Conservation (phyloP, 2,888 invertebrate genomes). For the Callosobruchus maculatus region DNA sequence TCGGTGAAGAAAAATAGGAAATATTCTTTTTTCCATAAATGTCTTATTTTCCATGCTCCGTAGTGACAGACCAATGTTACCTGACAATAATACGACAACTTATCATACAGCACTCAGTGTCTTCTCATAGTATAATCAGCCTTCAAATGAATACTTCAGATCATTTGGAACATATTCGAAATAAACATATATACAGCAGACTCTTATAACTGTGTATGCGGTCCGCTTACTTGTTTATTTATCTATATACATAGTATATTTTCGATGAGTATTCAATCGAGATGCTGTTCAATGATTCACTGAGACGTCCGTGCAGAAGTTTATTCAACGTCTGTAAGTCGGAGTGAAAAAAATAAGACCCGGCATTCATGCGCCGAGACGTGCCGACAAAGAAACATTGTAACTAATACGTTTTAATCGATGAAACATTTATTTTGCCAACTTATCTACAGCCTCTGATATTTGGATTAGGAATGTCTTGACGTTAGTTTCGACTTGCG, state of each 20-base stretch:
- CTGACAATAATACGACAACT: too few species aligned
- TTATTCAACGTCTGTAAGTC: background rate
- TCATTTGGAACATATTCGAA: background rate
- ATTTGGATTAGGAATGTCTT: background rate
- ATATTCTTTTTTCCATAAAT: too few species aligned
- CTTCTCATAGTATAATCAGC: background rate
- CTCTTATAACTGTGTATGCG: background rate
- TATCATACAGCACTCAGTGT: background rate
- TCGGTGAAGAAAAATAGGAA: too few species aligned
- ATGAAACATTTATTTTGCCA: background rate
- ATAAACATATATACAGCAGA: background rate
- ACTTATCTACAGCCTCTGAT: background rate
- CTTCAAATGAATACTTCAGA: background rate
- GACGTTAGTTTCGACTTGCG: background rate
- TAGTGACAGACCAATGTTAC: too few species aligned
- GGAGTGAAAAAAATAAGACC: background rate
- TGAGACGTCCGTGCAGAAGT: background rate
- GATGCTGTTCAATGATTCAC: background rate
- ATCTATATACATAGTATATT: background rate
- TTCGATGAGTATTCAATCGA: background rate
- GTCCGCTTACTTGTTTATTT: background rate
- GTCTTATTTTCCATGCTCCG: too few species aligned
- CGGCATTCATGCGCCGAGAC: background rate
- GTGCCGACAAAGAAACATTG: background rate
- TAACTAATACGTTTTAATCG: background rate